Base-by-base conservation (phyloP, 2,888 invertebrate species). In the Parnassius smintheus region DNA sequence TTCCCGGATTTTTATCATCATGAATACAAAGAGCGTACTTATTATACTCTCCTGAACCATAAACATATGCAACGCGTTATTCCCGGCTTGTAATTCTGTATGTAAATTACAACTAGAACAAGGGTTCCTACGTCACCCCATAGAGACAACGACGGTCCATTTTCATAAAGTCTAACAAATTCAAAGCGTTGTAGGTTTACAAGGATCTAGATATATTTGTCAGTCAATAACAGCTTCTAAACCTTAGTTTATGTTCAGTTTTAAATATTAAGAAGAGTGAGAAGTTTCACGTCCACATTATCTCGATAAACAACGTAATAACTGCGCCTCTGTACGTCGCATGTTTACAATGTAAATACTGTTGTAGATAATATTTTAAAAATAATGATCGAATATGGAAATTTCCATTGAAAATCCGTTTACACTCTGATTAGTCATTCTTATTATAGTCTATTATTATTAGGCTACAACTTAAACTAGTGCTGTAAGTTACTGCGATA, bases 51-150 rank as follows among this genome's bases (percentile, higher is more conserved):
- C 70, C 70, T 70, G 70, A 70, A 72, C 70, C 76, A 79, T 85
- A 85, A 87, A 84, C 85, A 82, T 76, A 80, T 76, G 79, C 78
- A 83, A 82, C 82, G 80, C 81, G 81, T 88, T 81, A 87, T 85
- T 82, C 80, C 80, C 80, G 78, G 80, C 81, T 80, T 83, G 88
- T 90, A 86, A 91, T 90, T 91, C 85, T 81, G 82, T 86, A 91
- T 91, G 90, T 89, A 91, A 91, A 91, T 91, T 91, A 85, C 82
- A 83, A 83, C 83, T 88, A 81, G 77, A 82, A 79, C 82, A 86
- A 85, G 86, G 81, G 85, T 85, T 85, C 76, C 72, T 75, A 75
- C 82, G 80, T 81, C 81, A 84, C 85, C 86, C 86, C 81, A 81
- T 77, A 77, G 85, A 85, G 81, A 85, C 81, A 77, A 68, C 69